These are phyloP conservation scores for Martes martes DNA, from an alignment of 2,113 vertebrate genomes.

Conservation along the genomic window DNA sequence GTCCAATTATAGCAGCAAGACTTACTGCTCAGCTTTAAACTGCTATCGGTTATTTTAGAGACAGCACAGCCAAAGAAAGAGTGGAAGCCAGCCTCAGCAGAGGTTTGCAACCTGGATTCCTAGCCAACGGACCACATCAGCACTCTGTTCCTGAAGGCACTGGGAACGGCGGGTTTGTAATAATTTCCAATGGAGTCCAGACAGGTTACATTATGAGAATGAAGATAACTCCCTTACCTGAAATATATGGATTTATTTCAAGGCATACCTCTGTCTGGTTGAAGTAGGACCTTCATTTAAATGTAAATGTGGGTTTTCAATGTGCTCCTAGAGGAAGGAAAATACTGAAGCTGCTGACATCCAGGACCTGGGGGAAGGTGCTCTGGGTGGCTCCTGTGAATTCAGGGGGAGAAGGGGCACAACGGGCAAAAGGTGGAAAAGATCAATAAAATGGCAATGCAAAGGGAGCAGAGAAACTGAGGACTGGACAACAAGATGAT, in stretches of 20 bases:
- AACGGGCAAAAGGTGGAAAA: not conserved
- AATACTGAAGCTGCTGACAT: not conserved
- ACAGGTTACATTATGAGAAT: not conserved
- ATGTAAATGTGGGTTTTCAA: slow-evolving; percentile 31
- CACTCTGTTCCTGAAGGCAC: not conserved
- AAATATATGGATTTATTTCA: not conserved
- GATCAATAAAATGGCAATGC: not conserved
- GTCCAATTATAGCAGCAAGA: not conserved
- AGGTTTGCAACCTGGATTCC: not conserved
- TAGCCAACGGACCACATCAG: not conserved
- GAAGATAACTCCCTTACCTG: not conserved
- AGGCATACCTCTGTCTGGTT: not conserved
- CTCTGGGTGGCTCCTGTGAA: not conserved
- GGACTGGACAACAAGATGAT: not conserved
- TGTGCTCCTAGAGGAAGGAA: not conserved
- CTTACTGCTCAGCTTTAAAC: not conserved
- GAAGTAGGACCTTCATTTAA: slow-evolving; percentile 36
- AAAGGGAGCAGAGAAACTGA: not conserved
- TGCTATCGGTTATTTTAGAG: not conserved
- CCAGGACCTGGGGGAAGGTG: not conserved
- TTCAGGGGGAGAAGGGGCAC: not conserved
- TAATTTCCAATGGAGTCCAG: not conserved
- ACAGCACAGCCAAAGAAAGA: not conserved
- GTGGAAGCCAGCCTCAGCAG: not conserved
- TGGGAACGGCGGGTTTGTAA: too few relatives aligned